Conservation (phyloP, 2,888 invertebrate genomes). For the Adela reaumurella region DNA sequence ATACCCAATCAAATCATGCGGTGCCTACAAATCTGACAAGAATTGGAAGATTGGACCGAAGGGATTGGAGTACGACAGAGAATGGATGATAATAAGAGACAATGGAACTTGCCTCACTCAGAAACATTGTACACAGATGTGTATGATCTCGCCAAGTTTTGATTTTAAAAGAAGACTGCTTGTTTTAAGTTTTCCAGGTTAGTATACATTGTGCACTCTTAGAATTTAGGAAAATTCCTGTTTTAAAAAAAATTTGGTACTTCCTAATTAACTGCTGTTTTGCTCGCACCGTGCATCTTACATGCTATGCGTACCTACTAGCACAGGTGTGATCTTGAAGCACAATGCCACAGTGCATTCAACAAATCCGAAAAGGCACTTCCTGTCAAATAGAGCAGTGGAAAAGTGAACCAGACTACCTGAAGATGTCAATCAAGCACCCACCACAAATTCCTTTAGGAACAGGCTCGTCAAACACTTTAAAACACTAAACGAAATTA, state of each 20-base stretch:
- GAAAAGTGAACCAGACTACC: too few species aligned
- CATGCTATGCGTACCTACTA: not conserved
- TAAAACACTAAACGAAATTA: too few species aligned
- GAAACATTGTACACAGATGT: slow-evolving; percentile 76
- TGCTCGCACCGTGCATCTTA: too few species aligned
- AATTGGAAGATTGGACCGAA: slow-evolving; percentile 71
- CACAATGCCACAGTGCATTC: not conserved
- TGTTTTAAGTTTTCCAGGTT: slow-evolving; percentile 61
- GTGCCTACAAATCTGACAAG: slow-evolving; percentile 62
- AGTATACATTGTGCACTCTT: too few species aligned
- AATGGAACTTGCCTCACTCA: slow-evolving; percentile 84
- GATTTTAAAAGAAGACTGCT: slow-evolving; percentile 55
- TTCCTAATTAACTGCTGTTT: too few species aligned
- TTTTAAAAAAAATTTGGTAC: too few species aligned
- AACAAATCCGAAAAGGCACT: not conserved
- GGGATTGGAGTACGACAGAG: slow-evolving; percentile 85
- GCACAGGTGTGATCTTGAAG: too few species aligned
- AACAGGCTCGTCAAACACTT: too few species aligned
- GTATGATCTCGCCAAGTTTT: slow-evolving; percentile 71
- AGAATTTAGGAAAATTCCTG: too few species aligned
- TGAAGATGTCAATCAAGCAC: too few species aligned
- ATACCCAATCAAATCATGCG: slow-evolving; percentile 92
- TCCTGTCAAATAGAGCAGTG: too few species aligned
- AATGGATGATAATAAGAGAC: slow-evolving; percentile 88
- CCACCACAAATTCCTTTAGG: too few species aligned